Conservation (phyloP, 2,888 invertebrate species). For the Lepas anatifera region DNA sequence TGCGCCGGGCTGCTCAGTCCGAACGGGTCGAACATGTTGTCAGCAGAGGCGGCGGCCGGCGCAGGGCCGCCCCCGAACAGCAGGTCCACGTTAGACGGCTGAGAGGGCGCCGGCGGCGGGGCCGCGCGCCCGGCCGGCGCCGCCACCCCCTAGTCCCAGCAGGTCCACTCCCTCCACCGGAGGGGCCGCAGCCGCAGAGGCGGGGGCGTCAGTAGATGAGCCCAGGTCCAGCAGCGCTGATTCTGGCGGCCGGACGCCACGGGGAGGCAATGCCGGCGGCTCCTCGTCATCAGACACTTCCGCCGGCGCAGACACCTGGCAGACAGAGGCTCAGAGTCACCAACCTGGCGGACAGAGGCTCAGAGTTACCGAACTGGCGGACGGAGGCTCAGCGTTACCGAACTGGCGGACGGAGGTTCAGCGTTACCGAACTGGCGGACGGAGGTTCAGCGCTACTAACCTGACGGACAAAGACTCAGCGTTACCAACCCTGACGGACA, state of each 20-base stretch:
- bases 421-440: too few species aligned
- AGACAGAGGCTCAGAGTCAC: too few species aligned
- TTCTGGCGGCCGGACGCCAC: not conserved
- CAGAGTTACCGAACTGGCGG: too few species aligned
- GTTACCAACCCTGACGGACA: too few species aligned
- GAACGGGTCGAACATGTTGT: slow-evolving; percentile 4
- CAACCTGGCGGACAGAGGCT: too few species aligned
- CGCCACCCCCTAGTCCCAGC: not conserved
- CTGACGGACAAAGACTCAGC: too few species aligned
- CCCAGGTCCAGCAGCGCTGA: not conserved
- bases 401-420: too few species aligned
- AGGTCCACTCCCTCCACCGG: not conserved
- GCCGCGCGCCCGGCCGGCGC: not conserved
- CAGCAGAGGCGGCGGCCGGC: not conserved
- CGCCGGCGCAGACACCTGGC: not conserved
- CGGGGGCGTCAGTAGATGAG: not conserved
- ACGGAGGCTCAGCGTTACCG: too few species aligned
- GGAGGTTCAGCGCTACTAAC: too few species aligned
- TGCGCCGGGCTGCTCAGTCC: not conserved
- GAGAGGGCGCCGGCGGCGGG: not conserved
- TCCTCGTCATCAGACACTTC: slow-evolving; percentile 8
- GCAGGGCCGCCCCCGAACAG: not conserved
- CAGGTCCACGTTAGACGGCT: not conserved
- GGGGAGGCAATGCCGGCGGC: slow-evolving; percentile 2
- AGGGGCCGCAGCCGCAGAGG: not conserved